phyloP scores from a whole-genome alignment of 2,113 vertebrate species.

The Sigmodon hispidus region DNA sequence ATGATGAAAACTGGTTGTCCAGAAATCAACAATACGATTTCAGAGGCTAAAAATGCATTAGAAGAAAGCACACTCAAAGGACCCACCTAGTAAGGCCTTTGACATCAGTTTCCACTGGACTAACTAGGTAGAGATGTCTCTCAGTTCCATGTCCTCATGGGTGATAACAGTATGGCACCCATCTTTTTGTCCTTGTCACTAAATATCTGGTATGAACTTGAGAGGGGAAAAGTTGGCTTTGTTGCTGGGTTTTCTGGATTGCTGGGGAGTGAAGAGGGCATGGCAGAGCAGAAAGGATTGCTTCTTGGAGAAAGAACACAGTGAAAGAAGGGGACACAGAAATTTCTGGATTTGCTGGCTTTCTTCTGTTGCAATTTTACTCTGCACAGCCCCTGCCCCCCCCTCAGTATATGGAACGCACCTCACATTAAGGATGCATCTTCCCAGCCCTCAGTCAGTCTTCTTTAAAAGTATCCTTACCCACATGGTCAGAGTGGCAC shows the following conservation, averaged over 20 bases:
- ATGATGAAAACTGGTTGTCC: not conserved
- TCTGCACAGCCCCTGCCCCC: not conserved
- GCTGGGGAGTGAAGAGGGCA: not conserved
- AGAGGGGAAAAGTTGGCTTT: not conserved
- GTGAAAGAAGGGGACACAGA: not conserved
- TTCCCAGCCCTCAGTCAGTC: no score
- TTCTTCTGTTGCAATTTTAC: not conserved
- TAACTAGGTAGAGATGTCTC: no score
- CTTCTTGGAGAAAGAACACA: not conserved
- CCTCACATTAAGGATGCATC: not conserved
- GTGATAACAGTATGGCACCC: not conserved
- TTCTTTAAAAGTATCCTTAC: not conserved
- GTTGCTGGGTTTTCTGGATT: not conserved
- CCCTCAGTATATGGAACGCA: not conserved
- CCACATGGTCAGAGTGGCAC: not conserved
- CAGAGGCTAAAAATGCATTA: conserved; percentile 13
- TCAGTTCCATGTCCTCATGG: not conserved
- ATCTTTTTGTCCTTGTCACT: not conserved
- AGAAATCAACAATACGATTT: not conserved
- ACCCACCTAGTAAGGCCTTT: not conserved
- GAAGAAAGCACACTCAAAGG: not conserved
- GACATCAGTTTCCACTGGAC: not conserved
- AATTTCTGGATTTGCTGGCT: not conserved
- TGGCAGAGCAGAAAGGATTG: not conserved
- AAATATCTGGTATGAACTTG: not conserved